Evolutionary conservation across 2,113 vertebrate genomes (phyloP).

Genomic region (Blennius ocellaris): DNA sequence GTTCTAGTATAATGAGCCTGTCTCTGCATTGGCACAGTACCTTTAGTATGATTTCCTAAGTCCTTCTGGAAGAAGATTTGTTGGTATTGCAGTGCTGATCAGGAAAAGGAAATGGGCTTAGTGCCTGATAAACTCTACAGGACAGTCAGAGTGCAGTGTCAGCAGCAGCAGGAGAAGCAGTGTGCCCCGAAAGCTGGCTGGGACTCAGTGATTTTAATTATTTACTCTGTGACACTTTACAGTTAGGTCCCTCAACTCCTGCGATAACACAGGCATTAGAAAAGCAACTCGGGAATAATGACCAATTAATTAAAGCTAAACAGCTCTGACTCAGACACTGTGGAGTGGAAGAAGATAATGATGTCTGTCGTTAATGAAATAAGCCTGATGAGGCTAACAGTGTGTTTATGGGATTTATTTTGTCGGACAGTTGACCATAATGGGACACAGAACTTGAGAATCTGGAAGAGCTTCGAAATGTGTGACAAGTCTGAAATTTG

Average conservation of each 20-base stretch:
- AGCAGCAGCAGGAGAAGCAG: not conserved
- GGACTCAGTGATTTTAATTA: slow-evolving; percentile 7
- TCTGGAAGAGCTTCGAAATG: no score
- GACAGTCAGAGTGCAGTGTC: slow-evolving; percentile 6
- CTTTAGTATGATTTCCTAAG: not conserved
- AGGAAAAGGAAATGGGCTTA: slow-evolving; percentile 3
- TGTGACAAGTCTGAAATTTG: no score
- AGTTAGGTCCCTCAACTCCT: not conserved
- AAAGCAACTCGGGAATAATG: not conserved
- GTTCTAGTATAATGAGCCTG: not conserved
- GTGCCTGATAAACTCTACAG: slow-evolving; percentile 6
- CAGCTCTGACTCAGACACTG: not conserved
- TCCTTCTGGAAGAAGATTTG: not conserved
- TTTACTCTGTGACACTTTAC: slow-evolving; percentile 10
- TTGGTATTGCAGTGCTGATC: not conserved
- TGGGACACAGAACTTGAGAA: no score
- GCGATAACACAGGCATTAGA: not conserved
- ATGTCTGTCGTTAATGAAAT: not conserved
- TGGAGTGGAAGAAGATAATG: not conserved
- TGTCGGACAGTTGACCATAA: no score
- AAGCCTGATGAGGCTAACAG: not conserved
- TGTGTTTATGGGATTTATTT: not conserved
- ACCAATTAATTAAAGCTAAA: not conserved
- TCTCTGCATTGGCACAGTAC: not conserved
- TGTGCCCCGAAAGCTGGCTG: not conserved